These are phyloP conservation scores for Panonychus citri DNA, from an alignment of 1,140 invertebrate species.

Conservation along the genomic window DNA sequence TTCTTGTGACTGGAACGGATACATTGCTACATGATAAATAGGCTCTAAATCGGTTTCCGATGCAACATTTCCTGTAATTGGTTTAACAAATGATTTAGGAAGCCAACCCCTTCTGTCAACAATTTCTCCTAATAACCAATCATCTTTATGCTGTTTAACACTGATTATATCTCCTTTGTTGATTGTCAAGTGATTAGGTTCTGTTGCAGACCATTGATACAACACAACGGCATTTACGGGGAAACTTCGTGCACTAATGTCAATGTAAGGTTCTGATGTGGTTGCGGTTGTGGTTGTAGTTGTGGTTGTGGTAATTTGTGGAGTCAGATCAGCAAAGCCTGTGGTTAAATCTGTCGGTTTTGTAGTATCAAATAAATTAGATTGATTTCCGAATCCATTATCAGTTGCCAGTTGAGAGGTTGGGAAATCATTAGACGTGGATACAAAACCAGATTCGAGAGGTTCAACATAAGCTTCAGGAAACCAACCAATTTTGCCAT, in stretches of 20 bases:
- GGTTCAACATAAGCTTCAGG: constrained; percentile 39
- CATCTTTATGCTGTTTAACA: constrained; percentile 39
- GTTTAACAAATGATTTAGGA: constrained; percentile 38
- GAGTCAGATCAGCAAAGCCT: no score
- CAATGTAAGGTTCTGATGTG: no score
- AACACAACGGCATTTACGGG: constrained; percentile 27
- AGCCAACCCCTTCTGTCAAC: constrained; percentile 36
- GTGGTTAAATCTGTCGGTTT: no score
- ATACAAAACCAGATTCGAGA: background rate
- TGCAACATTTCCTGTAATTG: background rate
- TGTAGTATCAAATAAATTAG: no score
- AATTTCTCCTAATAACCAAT: constrained; percentile 42
- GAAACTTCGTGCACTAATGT: background rate
- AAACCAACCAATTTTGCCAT: constrained; percentile 36
- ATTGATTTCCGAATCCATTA: background rate
- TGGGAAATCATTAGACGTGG: background rate
- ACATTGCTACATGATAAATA: constrained; percentile 54
- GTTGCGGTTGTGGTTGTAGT: background rate
- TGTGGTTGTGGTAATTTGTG: background rate
- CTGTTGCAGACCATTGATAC: constrained; percentile 40
- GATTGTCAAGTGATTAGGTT: constrained; percentile 39
- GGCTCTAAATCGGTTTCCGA: background rate
- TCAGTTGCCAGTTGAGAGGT: background rate
- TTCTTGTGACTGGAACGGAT: constrained; percentile 46
- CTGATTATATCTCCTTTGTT: constrained; percentile 38